Evolutionary conservation across 2,797 vertebrate genomes (phyloP).

Genomic region (Rhyacichthys aspro): DNA sequence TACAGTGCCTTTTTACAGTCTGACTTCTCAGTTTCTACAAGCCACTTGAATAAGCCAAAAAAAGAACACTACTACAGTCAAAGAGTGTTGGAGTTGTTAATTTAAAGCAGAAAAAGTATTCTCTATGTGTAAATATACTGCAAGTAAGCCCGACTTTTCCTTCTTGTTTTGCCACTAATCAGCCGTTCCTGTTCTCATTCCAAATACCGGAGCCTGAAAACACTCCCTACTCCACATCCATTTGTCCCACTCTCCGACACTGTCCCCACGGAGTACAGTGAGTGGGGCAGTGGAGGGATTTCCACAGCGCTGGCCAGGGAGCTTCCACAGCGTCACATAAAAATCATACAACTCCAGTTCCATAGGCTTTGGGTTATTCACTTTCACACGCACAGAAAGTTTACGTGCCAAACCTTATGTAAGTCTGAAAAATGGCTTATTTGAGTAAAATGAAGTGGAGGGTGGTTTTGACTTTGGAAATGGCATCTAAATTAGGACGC

Average conservation of each 20-base stretch:
- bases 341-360: slow-evolving; percentile 37
- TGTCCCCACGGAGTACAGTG: slow-evolving; percentile 42
- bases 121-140: slow-evolving; percentile 44
- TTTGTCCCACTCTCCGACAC: slow-evolving; percentile 29
- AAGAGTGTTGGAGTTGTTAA: too few relatives aligned
- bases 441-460: slow-evolving; percentile 18
- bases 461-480: slow-evolving; percentile 49
- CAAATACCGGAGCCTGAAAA: slow-evolving; percentile 32
- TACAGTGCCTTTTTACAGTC: background rate
- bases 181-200: slow-evolving; percentile 50
- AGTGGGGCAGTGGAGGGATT: slow-evolving; percentile 65
- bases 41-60: too few relatives aligned
- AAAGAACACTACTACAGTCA: too few relatives aligned
- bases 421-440: slow-evolving; percentile 53
- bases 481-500: slow-evolving; percentile 22
- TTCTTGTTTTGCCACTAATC: slow-evolving; percentile 40
- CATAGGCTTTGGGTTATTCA: slow-evolving; percentile 38
- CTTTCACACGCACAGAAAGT: slow-evolving; percentile 32
- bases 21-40: too few relatives aligned
- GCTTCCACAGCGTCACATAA: slow-evolving; percentile 59
- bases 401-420: slow-evolving; percentile 53
- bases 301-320: slow-evolving; percentile 69
- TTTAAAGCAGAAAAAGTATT: too few relatives aligned
- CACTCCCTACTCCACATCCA: slow-evolving; percentile 22
- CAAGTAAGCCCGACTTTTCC: slow-evolving; percentile 45